Evolutionary conservation across 1,140 invertebrate species (phyloP), one percentile per base, ranked within the genome.

Genomic region (Polypedilum vanderplanki): DNA sequence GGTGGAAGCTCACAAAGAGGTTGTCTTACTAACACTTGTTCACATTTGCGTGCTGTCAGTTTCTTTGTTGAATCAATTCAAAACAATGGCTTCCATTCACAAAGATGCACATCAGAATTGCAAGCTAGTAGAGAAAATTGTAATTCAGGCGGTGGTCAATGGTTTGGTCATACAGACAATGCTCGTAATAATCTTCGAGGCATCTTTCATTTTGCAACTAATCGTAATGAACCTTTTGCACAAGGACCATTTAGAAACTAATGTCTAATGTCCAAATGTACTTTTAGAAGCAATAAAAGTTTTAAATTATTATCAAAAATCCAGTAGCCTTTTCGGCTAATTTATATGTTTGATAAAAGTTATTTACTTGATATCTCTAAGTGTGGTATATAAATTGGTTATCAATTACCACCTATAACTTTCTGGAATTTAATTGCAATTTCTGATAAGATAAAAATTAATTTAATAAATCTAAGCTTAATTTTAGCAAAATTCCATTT

Each of bases 1-100:
- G 89, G 89, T 40, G 89, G 88, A 7, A 82, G 80, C 1, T 78
- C 82, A 7, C 91, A 93, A 79, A 88, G 89, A 7, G 91, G 91
- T 1, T 93, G 91, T 75, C 18, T 67, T 1, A 67, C 15, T 7
- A 67, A 67, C 18, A 70, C 65, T 18, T 70, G 65, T 5, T 20
- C 65, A 5, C 65, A 70, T 70, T 7, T 20, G 2, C 4, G 18
- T 8, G 18, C 65, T 22, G 65, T 70, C 1, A 18, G 5, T 10
- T 70, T 70, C 65, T 70, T 18, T 22, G 17, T 70, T 70, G 65
- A 70, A 20, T n/a, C 65, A 70, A 22, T 70, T 18, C 8, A 10
- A 5, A 20, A 18, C 18, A 67, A 70, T 10, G 4, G 65, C 7
- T 70, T 70, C 18, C 65, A 22, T 7, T 5, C 18, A 20, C 3